These are phyloP conservation scores for Tetanocera ferruginea DNA, from an alignment of 2,888 invertebrate species.

Conservation along the genomic window DNA sequence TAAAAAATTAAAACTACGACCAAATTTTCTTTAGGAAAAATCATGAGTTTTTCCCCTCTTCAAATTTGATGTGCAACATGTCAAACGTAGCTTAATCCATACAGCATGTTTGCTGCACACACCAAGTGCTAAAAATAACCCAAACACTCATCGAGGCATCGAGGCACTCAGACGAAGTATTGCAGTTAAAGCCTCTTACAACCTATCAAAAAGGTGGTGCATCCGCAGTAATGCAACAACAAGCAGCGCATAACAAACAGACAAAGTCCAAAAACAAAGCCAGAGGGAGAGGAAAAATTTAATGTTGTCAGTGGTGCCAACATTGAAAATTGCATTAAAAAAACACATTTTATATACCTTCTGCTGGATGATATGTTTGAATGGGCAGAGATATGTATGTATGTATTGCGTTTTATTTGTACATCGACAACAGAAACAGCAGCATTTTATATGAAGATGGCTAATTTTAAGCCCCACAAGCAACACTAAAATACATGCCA, in stretches of 20 bases:
- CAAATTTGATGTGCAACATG: neutral
- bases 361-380: no score
- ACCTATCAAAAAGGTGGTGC: neutral
- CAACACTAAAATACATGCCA: conserved; percentile 4
- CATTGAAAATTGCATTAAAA: conserved; percentile 8
- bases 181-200: neutral
- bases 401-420: neutral
- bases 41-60: neutral
- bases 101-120: neutral
- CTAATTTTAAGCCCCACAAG: neutral
- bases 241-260: neutral
- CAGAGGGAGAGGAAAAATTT: neutral
- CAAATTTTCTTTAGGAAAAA: neutral
- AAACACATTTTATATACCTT: neutral
- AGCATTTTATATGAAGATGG: conserved; percentile 1
- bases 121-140: conserved; percentile 14
- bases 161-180: neutral
- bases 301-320: conserved; percentile 11
- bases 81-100: neutral
- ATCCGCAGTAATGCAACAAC: neutral
- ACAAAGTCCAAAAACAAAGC: neutral
- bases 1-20: neutral
- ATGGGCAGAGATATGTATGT: neutral
- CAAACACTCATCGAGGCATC: neutral
- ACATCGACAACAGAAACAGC: neutral